phyloP scores from a whole-genome alignment of 2,888 invertebrate species.

The Psylliodes chrysocephalus region DNA sequence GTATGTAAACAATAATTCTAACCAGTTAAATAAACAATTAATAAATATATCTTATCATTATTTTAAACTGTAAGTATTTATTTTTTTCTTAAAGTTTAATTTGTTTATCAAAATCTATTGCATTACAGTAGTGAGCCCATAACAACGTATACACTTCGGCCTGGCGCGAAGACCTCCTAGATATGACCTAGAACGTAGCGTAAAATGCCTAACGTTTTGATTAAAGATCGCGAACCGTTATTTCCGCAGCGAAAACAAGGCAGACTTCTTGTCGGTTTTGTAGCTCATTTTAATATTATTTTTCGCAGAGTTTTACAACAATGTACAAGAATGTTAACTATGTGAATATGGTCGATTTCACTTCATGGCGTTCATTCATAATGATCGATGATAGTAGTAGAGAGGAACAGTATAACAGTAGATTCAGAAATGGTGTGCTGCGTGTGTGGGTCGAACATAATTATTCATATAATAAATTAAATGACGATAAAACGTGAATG shows the following conservation, averaged over 20 bases:
- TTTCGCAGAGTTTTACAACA: conserved; percentile 27
- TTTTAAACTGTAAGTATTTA: too few species aligned
- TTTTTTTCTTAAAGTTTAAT: too few species aligned
- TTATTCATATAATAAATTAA: neutral
- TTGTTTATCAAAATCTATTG: too few species aligned
- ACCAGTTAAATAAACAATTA: too few species aligned
- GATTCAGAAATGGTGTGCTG: conserved; percentile 2
- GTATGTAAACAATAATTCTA: too few species aligned
- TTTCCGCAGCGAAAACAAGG: conserved; percentile 13
- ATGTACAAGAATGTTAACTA: conserved; percentile 36
- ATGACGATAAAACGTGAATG: neutral
- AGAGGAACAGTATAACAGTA: neutral
- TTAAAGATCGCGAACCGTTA: conserved; percentile 14
- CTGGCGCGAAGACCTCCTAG: neutral
- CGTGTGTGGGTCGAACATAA: neutral
- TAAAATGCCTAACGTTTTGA: conserved; percentile 11
- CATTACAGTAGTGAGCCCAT: too few species aligned
- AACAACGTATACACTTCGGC: neutral
- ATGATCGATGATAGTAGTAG: conserved; percentile 3
- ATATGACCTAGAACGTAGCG: conserved; percentile 14
- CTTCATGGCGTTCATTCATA: conserved; percentile 15
- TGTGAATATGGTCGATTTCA: conserved; percentile 36
- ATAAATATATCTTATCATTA: too few species aligned
- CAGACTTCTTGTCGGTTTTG: conserved; percentile 10
- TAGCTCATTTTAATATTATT: conserved; percentile 12